These are phyloP conservation scores for Pseudonaja textilis DNA, from an alignment of 2,113 vertebrate species.

Conservation along the genomic window DNA sequence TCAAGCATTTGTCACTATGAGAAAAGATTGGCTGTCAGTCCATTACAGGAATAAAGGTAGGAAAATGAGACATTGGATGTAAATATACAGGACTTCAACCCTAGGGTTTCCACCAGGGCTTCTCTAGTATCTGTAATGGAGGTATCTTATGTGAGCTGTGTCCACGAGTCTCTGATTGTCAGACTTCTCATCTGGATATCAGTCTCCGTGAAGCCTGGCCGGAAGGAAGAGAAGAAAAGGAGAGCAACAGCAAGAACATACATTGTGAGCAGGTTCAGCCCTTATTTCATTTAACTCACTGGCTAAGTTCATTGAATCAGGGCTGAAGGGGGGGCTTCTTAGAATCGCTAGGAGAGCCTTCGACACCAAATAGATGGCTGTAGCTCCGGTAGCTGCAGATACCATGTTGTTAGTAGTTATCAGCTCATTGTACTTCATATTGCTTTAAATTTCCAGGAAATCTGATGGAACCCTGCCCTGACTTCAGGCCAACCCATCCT, in stretches of 20 bases:
- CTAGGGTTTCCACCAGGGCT: not conserved
- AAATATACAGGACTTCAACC: not conserved
- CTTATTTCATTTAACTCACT: constrained; percentile 49
- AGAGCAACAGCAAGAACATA: not conserved
- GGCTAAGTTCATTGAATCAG: constrained; percentile 43
- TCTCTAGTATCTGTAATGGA: not conserved
- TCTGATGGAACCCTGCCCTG: constrained; percentile 1
- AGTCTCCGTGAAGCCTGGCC: not conserved
- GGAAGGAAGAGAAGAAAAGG: not conserved
- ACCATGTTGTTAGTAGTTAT: constrained; percentile 45
- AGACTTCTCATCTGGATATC: not conserved
- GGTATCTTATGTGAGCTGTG: not conserved
- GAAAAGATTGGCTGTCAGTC: not conserved
- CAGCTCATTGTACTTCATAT: constrained; percentile 40
- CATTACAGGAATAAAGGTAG: not conserved
- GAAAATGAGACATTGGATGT: not conserved
- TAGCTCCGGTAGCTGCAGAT: constrained; percentile 41
- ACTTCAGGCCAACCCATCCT: not conserved
- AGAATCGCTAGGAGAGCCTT: constrained; percentile 55
- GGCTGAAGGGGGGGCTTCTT: constrained; percentile 25
- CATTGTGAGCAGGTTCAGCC: not conserved
- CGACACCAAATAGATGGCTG: constrained; percentile 60
- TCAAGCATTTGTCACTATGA: not conserved
- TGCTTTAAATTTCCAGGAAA: constrained; percentile 37
- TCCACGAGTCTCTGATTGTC: not conserved